Base-by-base conservation (phyloP, 30 jellyfish, hydroid and myxozoan species). In the Hydra vulgaris region DNA sequence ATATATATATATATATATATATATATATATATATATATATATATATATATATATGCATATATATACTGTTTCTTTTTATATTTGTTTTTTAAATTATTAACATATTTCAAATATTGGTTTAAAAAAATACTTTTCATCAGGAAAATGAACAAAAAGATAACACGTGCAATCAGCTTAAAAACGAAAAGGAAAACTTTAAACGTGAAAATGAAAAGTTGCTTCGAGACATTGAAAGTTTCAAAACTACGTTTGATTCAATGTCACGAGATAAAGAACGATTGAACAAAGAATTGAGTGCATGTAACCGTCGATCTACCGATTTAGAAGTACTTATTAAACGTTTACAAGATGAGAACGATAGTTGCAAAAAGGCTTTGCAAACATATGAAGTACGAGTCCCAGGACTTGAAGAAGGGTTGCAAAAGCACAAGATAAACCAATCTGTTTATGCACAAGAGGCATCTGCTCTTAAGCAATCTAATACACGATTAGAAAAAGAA, bases 221-320 rank as follows among this genome's bases (percentile, higher is more conserved):
- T 0, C 95, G 96, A 27, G 99, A 92, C 16, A 69, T 82, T 21
- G 96, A 87, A 53, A 74, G 82, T 81, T 55, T 81, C 54, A 92
- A 84, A 75, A 79, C 96, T n/a, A 74, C 77, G 70, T 85, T 81
- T 20, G 99, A 92, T 27, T 53, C 95, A 0, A 69, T 94, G 17
- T 26, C 76, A 25, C 95, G 94, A 67, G 99, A 92, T 54, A 92
- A 92, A 74, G 99, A 92, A 16, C 89, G 95, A 18, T 54, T 79
- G 79, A 77, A 79, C 76, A 92, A 92, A 77, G 99, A 92, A 72
- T 56, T 87, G 7, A 73, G 69, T 26, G 25, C 83, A n/a, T 83
- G 91, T 0, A 80, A 83, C 55, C 88, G 99, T 73, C 66, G 86
- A 77, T 72, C 85, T 72, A 78, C 86, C 68, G 99, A 92, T 74